Percentiles rank a stretch among this genome's conserved stretches.
Evolutionary conservation across 1,140 invertebrate genomes (phyloP).

Genomic region (Hermetia illucens): DNA sequence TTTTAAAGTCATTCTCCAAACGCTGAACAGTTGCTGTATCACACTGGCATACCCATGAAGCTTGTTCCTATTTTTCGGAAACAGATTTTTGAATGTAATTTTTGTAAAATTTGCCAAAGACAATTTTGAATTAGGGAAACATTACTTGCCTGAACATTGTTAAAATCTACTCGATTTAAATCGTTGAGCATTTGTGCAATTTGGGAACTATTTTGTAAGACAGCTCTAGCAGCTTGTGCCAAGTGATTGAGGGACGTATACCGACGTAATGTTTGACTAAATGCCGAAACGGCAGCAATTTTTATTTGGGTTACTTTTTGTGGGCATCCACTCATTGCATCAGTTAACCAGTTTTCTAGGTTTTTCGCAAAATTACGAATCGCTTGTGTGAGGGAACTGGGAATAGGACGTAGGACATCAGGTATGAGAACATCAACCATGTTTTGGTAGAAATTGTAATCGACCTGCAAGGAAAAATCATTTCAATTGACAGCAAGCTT

Average conservation of each 20-base stretch:
- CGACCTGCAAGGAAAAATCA: no score
- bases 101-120: neutral
- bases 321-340: slow-evolving; percentile 76
- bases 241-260: slow-evolving; percentile 99
- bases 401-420: slow-evolving; percentile 88
- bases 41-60: slow-evolving; percentile 96
- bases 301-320: slow-evolving; percentile 73
- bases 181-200: slow-evolving; percentile 96
- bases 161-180: slow-evolving; percentile 93
- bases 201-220: slow-evolving; percentile 89
- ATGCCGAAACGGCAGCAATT: slow-evolving; percentile 73
- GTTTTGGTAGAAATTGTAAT: slow-evolving; percentile 92
- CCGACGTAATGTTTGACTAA: slow-evolving; percentile 85
- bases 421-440: slow-evolving; percentile 91
- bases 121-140: neutral
- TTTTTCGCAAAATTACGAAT: slow-evolving; percentile 88
- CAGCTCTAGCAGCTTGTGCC: slow-evolving; percentile 83
- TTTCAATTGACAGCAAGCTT: neutral
- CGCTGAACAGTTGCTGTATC: slow-evolving; percentile 72
- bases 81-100: neutral
- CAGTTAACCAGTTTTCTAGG: slow-evolving; percentile 74
- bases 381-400: slow-evolving; percentile 82
- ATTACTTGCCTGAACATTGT: slow-evolving; percentile 71
- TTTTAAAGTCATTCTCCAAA: slow-evolving; percentile 88
- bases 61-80: slow-evolving; percentile 42